These are phyloP conservation scores for Synanthedon myopaeformis DNA, from an alignment of 2,888 invertebrate genomes.

Conservation along the genomic window DNA sequence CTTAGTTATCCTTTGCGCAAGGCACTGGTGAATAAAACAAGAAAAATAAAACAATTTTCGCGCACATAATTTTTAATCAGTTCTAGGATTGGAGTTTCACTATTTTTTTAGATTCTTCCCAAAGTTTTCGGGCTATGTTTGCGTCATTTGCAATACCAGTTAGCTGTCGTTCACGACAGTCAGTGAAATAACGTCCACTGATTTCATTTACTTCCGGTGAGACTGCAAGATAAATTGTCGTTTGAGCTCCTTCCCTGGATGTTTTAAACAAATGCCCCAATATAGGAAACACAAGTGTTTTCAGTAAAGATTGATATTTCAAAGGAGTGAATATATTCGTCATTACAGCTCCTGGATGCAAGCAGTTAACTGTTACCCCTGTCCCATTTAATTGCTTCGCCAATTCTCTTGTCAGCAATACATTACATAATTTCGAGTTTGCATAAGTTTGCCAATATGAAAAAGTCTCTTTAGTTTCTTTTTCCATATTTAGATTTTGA, in stretches of 20 bases:
- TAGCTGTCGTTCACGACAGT: slow-evolving; percentile 48
- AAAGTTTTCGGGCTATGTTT: too few relatives aligned
- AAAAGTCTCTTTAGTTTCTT: background rate
- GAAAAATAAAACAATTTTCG: too few relatives aligned
- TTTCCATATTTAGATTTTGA: slow-evolving; percentile 15
- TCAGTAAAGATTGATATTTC: too few relatives aligned
- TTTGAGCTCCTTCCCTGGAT: slow-evolving; percentile 50
- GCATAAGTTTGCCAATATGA: slow-evolving; percentile 10
- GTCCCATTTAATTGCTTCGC: slow-evolving; percentile 57
- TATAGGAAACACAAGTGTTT: too few relatives aligned
- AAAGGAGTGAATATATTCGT: slow-evolving; percentile 7
- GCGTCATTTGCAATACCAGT: too few relatives aligned
- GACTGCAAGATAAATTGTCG: slow-evolving; percentile 67
- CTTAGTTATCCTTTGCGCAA: too few relatives aligned
- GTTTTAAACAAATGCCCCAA: slow-evolving; percentile 15
- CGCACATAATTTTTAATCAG: too few relatives aligned
- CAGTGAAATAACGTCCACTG: slow-evolving; percentile 74
- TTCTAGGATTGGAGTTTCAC: too few relatives aligned
- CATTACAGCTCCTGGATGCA: slow-evolving; percentile 13
- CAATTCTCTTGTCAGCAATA: slow-evolving; percentile 63
- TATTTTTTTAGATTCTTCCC: too few relatives aligned
- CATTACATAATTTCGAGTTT: slow-evolving; percentile 68
- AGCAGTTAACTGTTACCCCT: slow-evolving; percentile 38
- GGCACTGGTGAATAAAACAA: too few relatives aligned
- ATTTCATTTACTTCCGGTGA: slow-evolving; percentile 64